phyloP scores from a whole-genome alignment of 2,113 vertebrate genomes.

The Onychostruthus taczanowskii region DNA sequence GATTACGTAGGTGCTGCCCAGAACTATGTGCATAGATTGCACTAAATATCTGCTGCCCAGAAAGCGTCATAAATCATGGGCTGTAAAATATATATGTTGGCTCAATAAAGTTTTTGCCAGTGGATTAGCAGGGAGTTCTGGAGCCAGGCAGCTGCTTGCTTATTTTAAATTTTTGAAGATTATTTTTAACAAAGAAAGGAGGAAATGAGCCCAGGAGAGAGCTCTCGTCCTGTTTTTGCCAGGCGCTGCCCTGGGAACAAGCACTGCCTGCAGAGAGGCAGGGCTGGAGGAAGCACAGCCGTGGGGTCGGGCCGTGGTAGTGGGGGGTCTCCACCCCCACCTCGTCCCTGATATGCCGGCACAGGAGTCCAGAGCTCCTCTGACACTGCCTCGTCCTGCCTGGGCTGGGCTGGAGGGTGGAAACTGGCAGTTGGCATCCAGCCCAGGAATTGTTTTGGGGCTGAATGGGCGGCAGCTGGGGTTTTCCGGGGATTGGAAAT shows the following conservation, averaged over 20 bases:
- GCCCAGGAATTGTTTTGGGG: slow-evolving; percentile 62
- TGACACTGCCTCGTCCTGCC: not conserved
- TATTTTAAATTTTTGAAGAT: not conserved
- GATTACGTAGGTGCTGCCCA: not conserved
- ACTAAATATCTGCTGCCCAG: not conserved
- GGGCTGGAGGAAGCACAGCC: not conserved
- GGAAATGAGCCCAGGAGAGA: not conserved
- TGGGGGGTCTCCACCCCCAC: not conserved
- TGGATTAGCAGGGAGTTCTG: not conserved
- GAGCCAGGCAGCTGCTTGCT: not conserved
- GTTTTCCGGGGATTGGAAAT: slow-evolving; percentile 35
- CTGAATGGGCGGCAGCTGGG: slow-evolving; percentile 20
- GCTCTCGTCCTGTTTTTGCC: not conserved
- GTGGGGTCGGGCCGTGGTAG: not conserved
- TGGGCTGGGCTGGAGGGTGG: not conserved
- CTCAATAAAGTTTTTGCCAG: not conserved
- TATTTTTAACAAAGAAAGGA: not conserved
- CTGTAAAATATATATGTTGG: not conserved
- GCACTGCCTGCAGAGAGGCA: not conserved
- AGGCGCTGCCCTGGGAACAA: not conserved
- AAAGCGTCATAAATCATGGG: not conserved
- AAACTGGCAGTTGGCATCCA: not conserved
- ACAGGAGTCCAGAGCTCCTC: not conserved
- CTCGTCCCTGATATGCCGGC: accelerated
- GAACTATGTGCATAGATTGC: not conserved